Conservation (phyloP, 2,888 invertebrate genomes). For the Gymnoscelis rufifasciata region DNA sequence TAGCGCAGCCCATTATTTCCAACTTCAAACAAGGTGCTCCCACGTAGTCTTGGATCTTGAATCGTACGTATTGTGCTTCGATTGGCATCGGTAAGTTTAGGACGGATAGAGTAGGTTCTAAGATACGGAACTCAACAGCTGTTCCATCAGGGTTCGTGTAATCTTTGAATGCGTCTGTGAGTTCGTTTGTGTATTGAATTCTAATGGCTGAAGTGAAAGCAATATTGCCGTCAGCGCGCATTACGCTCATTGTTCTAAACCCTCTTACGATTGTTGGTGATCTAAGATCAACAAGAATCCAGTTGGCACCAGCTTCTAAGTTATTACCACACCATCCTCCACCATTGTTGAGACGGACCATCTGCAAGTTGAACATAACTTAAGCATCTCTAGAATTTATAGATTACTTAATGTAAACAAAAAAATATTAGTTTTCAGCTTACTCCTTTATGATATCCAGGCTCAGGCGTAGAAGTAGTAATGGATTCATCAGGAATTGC, state of each 20-base stretch:
- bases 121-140: conserved; percentile 93
- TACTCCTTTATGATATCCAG: conserved; percentile 89
- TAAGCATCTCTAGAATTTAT: conserved; percentile 6
- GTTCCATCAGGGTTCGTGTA: conserved; percentile 96
- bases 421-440: conserved; percentile 34
- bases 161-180: conserved; percentile 93
- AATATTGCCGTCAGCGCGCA: conserved; percentile 87
- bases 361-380: conserved; percentile 64
- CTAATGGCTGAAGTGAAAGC: conserved; percentile 95
- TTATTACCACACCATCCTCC: conserved; percentile 95
- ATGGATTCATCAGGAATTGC: conserved; percentile 95
- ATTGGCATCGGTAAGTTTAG: conserved; percentile 93
- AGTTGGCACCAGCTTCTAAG: conserved; percentile 91
- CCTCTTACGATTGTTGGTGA: conserved; percentile 93
- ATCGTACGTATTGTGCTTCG: conserved; percentile 92
- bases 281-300: conserved; percentile 91
- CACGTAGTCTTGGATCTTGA: conserved; percentile 91
- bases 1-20: conserved; percentile 95
- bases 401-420: neutral
- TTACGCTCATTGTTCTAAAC: conserved; percentile 93
- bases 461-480: conserved; percentile 88
- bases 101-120: conserved; percentile 94
- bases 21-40: conserved; percentile 93
- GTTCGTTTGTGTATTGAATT: conserved; percentile 91
- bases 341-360: conserved; percentile 89